A percentile compares a stretch with the other conserved stretches of the same genome.
Conservation (phyloP, 2,888 invertebrate genomes). For the Odontothrips loti region DNA sequence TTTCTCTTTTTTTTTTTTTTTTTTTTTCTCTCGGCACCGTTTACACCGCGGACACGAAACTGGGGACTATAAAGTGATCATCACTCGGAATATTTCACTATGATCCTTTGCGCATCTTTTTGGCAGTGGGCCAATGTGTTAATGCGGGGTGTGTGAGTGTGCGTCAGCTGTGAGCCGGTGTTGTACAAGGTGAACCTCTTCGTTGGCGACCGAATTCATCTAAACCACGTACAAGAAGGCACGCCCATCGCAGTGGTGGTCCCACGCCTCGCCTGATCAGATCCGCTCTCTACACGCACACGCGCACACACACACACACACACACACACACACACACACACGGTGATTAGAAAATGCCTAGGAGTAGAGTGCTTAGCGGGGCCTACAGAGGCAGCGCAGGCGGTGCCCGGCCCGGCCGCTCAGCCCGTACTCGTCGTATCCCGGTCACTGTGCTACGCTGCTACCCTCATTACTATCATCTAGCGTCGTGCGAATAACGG, state of each 20-base stretch:
- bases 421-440: no score
- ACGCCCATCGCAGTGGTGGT: no score
- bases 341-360: slow-evolving; percentile 5
- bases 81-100: no score
- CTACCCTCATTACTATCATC: slow-evolving; percentile 10
- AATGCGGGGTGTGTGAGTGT: no score
- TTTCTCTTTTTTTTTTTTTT: no score
- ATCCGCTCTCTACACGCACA: background rate
- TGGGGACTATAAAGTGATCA: no score
- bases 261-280: no score
- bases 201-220: background rate
- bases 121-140: no score
- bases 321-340: background rate
- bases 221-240: background rate
- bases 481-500: background rate
- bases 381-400: background rate
- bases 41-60: no score
- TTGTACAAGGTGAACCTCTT: background rate
- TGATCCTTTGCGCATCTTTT: no score
- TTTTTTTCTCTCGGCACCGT: no score
- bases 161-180: background rate
- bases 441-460: slow-evolving; percentile 15
- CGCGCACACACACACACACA: background rate
- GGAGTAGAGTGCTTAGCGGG: background rate
- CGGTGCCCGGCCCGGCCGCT: background rate